These are phyloP conservation scores for Fulica atra DNA, from an alignment of 2,113 vertebrate species.

Conservation along the genomic window DNA sequence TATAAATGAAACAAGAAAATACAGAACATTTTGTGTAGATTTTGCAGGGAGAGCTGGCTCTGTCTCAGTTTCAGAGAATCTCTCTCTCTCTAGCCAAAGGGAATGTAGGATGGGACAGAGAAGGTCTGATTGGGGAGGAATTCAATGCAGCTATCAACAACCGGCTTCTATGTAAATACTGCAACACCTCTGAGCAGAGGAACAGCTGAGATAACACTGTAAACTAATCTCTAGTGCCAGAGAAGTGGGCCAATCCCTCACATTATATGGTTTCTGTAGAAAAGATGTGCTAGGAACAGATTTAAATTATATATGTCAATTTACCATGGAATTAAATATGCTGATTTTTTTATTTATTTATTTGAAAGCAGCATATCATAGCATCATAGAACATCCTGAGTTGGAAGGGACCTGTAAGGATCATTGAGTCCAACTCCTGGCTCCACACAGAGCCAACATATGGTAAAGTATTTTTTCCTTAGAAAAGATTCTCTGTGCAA, in stretches of 20 bases:
- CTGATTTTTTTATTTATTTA: background rate
- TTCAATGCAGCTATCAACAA: constrained; percentile 64
- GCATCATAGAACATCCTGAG: too few species aligned
- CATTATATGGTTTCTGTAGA: background rate
- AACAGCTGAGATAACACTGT: constrained; percentile 78
- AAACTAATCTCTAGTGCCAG: constrained; percentile 67
- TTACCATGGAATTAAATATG: background rate
- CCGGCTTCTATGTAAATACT: constrained; percentile 74
- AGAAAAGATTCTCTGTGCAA: background rate
- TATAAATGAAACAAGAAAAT: background rate
- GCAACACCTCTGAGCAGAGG: constrained; percentile 63
- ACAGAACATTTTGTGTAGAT: background rate
- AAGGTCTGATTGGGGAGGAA: constrained; percentile 54
- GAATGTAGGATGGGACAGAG: constrained; percentile 34
- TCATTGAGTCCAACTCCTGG: too few species aligned
- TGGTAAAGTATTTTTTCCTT: background rate
- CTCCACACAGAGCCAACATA: background rate
- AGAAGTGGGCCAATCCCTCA: constrained; percentile 27
- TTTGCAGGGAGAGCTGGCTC: background rate
- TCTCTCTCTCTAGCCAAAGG: background rate
- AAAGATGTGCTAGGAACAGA: background rate
- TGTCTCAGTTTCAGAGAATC: background rate
- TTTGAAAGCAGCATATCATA: background rate
- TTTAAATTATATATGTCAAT: background rate
- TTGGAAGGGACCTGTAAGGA: too few species aligned